Evolutionary conservation across 2,888 invertebrate genomes (phyloP), one percentile per base, ranked within the genome.

Genomic region (Ditylenchus weischeri): DNA sequence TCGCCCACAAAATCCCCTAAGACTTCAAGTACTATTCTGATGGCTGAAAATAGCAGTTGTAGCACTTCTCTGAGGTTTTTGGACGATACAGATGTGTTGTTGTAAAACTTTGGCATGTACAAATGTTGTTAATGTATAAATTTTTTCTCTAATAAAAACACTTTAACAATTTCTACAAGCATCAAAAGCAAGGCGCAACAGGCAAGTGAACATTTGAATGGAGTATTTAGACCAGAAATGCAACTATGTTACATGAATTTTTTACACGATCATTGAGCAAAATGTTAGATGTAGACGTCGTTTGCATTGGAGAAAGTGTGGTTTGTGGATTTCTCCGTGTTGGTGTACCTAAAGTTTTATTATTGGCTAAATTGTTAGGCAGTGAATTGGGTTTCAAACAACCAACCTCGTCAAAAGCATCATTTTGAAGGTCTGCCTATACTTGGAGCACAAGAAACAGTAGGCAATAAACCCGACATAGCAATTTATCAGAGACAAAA

Each of bases 401-500:
- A 54, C n/a, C 38, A 36, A 61, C 69, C 47, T 66, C 0, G 66
- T 68, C 19, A 68, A 21, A 35, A 77, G 66, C 71, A 75, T 72
- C 66, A 75, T 64, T 60, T 71, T 69, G 51, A 75, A 76, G 15
- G 75, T 75, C 57, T 75, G 76, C 13, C 76, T 65, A 51, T 75
- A 75, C 48, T 74, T 73, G 29, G 76, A 71, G 68, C 76, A 75
- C 21, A 75, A 57, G 66, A 75, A 77, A 60, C 70, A 70, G 59
- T 75, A 75, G 50, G 75, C 72, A 18, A 75, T 69, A 65, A 75
- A 75, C 35, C 76, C 75, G 19, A 76, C 75, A 64, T 75, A 75
- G 58, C 75, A 75, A 60, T 75, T 75, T 35, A 75, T 76, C 19
- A 75, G 57, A 50, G 76, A 76, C 8, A 75, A 61, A 18, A 75